Evolutionary conservation across 2,113 vertebrate species (phyloP).

Genomic region (Alligator sinensis): DNA sequence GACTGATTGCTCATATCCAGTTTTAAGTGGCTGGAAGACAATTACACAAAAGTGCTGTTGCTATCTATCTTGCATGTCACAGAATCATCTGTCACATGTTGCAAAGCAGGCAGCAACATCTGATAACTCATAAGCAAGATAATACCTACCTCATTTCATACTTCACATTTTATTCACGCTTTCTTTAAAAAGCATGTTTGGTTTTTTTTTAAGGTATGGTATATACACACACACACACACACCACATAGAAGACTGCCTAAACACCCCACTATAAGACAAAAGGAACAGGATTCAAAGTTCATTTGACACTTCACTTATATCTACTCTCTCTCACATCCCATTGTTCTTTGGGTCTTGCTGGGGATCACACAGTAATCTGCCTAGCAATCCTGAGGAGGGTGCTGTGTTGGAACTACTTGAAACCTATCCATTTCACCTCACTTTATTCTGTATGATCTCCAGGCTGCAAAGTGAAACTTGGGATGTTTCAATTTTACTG

Average conservation of each 20-base stretch:
- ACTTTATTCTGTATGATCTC: constrained; percentile 11
- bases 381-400: neutral
- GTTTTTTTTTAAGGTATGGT: neutral
- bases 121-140: neutral
- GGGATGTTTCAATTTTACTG: constrained; percentile 19
- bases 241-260: neutral
- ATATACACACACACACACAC: neutral
- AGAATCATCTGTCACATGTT: neutral
- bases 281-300: neutral
- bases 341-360: neutral
- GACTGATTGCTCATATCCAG: neutral
- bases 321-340: neutral
- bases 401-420: neutral
- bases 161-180: neutral
- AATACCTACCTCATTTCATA: neutral
- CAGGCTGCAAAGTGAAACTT: neutral
- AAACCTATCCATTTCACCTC: neutral
- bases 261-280: neutral
- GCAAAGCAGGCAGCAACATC: neutral
- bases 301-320: neutral
- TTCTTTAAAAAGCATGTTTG: neutral
- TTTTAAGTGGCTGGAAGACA: neutral
- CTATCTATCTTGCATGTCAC: neutral
- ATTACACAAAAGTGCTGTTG: neutral
- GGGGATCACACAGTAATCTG: neutral